These are phyloP conservation scores for Menura novaehollandiae DNA, from an alignment of 2,113 vertebrate species.

Conservation along the genomic window DNA sequence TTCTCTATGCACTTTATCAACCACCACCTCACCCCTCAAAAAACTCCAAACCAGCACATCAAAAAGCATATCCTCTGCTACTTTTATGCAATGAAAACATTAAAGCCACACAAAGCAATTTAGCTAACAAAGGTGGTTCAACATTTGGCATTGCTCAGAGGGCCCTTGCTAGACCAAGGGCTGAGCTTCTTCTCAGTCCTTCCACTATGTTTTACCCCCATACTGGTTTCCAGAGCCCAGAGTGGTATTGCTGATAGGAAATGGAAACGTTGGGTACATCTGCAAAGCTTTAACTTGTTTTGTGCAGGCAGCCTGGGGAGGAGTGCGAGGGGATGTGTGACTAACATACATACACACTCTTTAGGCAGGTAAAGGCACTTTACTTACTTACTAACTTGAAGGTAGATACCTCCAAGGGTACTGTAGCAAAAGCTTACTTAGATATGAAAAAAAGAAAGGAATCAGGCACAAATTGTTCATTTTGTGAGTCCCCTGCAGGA, in stretches of 20 bases:
- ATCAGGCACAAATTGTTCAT: background rate
- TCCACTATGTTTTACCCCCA: background rate
- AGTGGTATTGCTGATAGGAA: background rate
- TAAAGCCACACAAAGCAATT: background rate
- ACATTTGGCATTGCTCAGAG: background rate
- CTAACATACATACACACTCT: background rate
- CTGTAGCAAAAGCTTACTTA: background rate
- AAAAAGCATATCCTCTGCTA: background rate
- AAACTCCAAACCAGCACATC: background rate
- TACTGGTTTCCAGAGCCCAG: background rate
- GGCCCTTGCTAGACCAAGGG: background rate
- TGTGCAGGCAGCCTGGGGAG: background rate
- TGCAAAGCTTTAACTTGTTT: background rate
- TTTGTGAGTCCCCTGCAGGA: background rate
- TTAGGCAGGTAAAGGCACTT: background rate
- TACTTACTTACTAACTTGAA: no score
- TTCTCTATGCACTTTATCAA: background rate
- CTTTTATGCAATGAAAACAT: background rate
- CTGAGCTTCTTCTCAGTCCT: background rate
- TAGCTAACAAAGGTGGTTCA: background rate
- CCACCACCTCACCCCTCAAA: background rate
- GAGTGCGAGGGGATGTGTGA: accelerated
- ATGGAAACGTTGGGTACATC: accelerated
- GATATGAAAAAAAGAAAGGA: background rate
- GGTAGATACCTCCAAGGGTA: background rate